Conservation (phyloP, 2,888 invertebrate genomes). For the Drosophila conformis region DNA sequence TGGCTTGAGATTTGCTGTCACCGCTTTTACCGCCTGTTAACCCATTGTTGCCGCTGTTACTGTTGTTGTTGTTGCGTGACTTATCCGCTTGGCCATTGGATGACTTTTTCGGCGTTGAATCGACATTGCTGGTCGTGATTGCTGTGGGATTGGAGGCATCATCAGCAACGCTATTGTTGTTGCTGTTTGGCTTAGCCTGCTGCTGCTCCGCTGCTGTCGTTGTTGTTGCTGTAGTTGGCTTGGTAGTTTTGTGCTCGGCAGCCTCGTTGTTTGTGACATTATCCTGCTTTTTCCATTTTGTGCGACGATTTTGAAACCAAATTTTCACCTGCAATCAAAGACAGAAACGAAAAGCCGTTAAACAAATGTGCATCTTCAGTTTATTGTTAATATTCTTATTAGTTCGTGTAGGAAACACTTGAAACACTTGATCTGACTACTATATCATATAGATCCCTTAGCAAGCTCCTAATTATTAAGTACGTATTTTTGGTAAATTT, state of each 20-base stretch:
- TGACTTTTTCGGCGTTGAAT: constrained; percentile 51
- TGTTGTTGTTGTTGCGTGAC: constrained; percentile 52
- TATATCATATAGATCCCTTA: neutral
- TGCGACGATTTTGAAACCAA: constrained; percentile 85
- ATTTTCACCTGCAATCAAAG: constrained; percentile 82
- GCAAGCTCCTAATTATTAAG: neutral
- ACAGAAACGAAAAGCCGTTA: neutral
- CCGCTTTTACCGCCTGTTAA: constrained; percentile 35
- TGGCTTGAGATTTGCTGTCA: constrained; percentile 77
- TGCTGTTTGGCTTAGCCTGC: constrained; percentile 9
- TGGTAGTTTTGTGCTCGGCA: constrained; percentile 86
- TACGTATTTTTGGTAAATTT: neutral
- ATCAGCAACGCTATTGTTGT: constrained; percentile 29
- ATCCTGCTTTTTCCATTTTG: constrained; percentile 94
- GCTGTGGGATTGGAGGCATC: constrained; percentile 35
- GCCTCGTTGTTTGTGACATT: constrained; percentile 95
- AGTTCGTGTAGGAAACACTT: neutral
- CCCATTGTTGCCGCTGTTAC: constrained; percentile 39
- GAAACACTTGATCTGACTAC: neutral
- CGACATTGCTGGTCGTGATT: constrained; percentile 28
- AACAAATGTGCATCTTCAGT: neutral
- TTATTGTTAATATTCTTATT: neutral
- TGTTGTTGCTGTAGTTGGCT: constrained; percentile 31
- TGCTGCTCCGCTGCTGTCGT: neutral
- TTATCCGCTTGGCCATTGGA: constrained; percentile 49